These are phyloP conservation scores for Monopis laevigella DNA, from an alignment of 2,888 invertebrate species.

Conservation along the genomic window DNA sequence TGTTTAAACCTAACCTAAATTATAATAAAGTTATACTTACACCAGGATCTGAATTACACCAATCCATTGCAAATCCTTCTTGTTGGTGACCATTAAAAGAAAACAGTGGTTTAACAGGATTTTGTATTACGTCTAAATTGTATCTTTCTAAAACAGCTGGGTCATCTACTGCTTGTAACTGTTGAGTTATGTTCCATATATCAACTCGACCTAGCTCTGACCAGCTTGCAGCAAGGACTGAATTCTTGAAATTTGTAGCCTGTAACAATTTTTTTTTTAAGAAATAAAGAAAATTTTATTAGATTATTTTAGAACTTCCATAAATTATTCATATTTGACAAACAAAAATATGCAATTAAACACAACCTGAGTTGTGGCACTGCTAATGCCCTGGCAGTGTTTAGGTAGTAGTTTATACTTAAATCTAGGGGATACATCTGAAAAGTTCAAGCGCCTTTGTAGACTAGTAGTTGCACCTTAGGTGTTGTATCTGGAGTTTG, in stretches of 20 bases:
- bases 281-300: too few relatives aligned
- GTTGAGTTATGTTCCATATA: conserved; percentile 88
- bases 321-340: too few relatives aligned
- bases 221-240: conserved; percentile 90
- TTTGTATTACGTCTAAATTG: conserved; percentile 67
- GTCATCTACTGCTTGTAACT: conserved; percentile 83
- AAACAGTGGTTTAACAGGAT: conserved; percentile 74
- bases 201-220: conserved; percentile 94
- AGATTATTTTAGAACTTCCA: too few relatives aligned
- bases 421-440: too few relatives aligned
- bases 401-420: too few relatives aligned
- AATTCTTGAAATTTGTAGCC: conserved; percentile 70
- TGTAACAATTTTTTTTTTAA: conserved; percentile 34
- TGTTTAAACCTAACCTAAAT: too few relatives aligned
- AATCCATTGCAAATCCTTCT: conserved; percentile 96
- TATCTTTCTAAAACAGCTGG: conserved; percentile 69
- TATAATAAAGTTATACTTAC: conserved; percentile 45
- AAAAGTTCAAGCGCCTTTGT: too few relatives aligned
- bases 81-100: conserved; percentile 91
- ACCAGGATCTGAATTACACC: conserved; percentile 85
- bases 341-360: too few relatives aligned
- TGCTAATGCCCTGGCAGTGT: too few relatives aligned
- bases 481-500: too few relatives aligned
- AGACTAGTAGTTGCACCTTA: too few relatives aligned
- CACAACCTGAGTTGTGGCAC: too few relatives aligned